A percentile compares a stretch with the other conserved stretches of the same genome.
Evolutionary conservation across 2,888 invertebrate genomes (phyloP).

Genomic region (Pyralis farinalis): DNA sequence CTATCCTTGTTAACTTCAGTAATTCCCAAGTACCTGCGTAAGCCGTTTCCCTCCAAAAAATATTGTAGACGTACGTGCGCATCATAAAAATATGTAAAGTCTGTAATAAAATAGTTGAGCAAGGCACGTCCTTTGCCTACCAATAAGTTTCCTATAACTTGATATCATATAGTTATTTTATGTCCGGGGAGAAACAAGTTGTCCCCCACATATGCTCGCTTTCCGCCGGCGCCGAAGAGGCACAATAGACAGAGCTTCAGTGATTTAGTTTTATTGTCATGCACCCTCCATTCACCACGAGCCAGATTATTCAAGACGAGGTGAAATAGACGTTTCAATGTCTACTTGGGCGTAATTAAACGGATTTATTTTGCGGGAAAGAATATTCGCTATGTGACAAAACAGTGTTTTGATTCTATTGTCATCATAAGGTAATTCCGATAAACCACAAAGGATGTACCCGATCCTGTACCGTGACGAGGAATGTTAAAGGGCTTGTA

Average conservation of each 20-base stretch:
- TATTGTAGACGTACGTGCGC: slow-evolving; percentile 15
- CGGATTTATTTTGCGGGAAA: neutral
- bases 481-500: slow-evolving; percentile 52
- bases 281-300: slow-evolving; percentile 60
- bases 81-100: slow-evolving; percentile 25
- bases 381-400: neutral
- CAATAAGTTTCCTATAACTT: slow-evolving; percentile 29
- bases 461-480: slow-evolving; percentile 35
- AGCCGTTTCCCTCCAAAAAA: neutral
- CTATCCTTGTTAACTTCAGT: too few relatives aligned
- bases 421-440: neutral
- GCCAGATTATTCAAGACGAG: slow-evolving; percentile 54
- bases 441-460: neutral
- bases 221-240: slow-evolving; percentile 76
- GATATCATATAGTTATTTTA: slow-evolving; percentile 60
- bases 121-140: slow-evolving; percentile 25
- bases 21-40: too few relatives aligned
- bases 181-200: slow-evolving; percentile 63
- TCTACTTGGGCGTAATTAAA: slow-evolving; percentile 22
- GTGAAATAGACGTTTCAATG: slow-evolving; percentile 34
- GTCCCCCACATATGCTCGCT: slow-evolving; percentile 69
- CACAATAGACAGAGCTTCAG: slow-evolving; percentile 67
- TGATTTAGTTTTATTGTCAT: slow-evolving; percentile 80
- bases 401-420: neutral
- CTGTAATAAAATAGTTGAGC: slow-evolving; percentile 24